Evolutionary conservation across 2,797 vertebrate species (phyloP).

Genomic region (Pipistrellus nathusii): DNA sequence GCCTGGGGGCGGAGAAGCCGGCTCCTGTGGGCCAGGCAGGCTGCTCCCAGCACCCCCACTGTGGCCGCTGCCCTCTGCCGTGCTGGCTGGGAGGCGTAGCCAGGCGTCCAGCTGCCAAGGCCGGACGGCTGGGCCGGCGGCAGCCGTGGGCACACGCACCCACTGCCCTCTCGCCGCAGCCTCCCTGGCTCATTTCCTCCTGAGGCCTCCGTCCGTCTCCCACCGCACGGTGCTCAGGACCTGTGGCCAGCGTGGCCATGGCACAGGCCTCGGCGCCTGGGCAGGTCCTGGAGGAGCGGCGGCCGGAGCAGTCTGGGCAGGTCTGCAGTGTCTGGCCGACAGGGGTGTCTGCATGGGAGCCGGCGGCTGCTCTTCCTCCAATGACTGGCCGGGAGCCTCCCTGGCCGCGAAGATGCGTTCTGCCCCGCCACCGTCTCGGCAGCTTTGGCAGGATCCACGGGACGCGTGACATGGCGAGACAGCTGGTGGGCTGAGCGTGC

Average conservation of each 20-base stretch:
- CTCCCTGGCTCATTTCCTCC: not conserved
- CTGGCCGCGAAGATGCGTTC: not conserved
- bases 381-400: not conserved
- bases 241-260: no score
- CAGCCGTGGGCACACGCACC: no score
- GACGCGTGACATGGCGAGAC: accelerated
- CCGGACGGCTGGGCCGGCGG: not conserved
- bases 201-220: not conserved
- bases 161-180: not conserved
- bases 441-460: accelerated
- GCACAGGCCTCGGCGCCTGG: not conserved
- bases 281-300: accelerated
- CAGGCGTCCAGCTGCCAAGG: not conserved
- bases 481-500: not conserved
- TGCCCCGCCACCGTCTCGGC: no score
- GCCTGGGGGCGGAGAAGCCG: not conserved
- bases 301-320: not conserved
- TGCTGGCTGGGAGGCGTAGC: not conserved
- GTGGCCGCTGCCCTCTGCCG: not conserved
- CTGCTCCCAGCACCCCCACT: not conserved
- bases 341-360: not conserved
- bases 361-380: not conserved
- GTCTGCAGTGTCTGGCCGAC: not conserved
- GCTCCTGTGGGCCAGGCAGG: not conserved
- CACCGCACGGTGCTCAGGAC: not conserved